Percentiles rank a stretch among this genome's conserved stretches.
These are phyloP conservation scores for Chelonoidis abingdonii DNA, from an alignment of 2,113 vertebrate genomes.

Conservation along the genomic window DNA sequence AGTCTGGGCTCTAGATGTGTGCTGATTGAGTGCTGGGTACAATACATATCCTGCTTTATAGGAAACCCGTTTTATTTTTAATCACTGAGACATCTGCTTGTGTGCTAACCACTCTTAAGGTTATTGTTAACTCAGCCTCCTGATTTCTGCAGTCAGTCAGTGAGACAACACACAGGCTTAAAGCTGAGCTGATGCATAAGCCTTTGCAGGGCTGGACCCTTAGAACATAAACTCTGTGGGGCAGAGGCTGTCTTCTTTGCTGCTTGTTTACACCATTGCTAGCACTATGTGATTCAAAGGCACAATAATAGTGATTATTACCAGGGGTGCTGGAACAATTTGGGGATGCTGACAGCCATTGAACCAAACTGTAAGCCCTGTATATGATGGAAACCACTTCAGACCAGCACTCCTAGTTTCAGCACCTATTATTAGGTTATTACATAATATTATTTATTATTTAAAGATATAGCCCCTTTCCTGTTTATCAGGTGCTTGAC, in stretches of 20 bases:
- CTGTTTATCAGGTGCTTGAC: neutral
- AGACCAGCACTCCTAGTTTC: too few species aligned
- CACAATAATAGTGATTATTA: neutral
- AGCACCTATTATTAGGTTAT: too few species aligned
- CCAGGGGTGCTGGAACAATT: too few species aligned
- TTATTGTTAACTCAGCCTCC: neutral
- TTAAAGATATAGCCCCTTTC: neutral
- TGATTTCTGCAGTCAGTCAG: neutral
- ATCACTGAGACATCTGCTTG: neutral
- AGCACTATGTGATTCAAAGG: neutral
- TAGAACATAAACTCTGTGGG: neutral
- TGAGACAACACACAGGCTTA: neutral
- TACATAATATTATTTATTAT: neutral
- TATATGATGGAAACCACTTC: too few species aligned
- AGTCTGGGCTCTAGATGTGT: neutral
- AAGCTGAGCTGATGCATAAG: neutral
- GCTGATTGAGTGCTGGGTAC: constrained; percentile 18
- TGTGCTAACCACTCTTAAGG: neutral
- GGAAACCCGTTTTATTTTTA: constrained; percentile 31
- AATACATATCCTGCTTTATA: neutral
- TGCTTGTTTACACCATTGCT: neutral
- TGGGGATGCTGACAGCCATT: too few species aligned
- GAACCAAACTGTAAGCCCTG: too few species aligned
- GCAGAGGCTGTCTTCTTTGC: neutral
- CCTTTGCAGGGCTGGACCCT: neutral